Evolutionary conservation across 2,888 invertebrate genomes (phyloP), one percentile per base, ranked within the genome.

Genomic region (Megaustenia siamemsis): DNA sequence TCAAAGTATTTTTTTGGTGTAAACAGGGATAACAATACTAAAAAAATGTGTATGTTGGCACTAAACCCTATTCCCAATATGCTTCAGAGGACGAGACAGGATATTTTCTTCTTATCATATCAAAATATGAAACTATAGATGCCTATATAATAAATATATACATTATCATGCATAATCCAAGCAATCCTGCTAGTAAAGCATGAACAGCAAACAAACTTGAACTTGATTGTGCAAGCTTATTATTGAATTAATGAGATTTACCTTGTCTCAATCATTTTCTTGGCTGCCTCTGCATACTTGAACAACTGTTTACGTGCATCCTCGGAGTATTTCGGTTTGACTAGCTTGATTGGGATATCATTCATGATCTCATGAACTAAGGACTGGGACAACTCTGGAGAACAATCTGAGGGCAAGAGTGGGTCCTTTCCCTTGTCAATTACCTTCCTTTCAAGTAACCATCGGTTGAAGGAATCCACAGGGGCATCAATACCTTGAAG

Each of bases 321-420:
- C 0, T 97, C 97, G 4, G 98, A 97, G 93, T 97, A 98, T 94
- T 98, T 98, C 15, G 98, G 98, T 93, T 98, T 96, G n/a, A 97
- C 96, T 86, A 99, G 95, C 94, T 98, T 98, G 86, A 99, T 97
- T 18, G 99, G 99, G 93, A 99, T 98, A 94, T 99, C 98, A 94
- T 98, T 97, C 98, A 99, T 98, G 82, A 99, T 98, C 95, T 99
- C 99, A 88, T 97, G 96, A 94, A 98, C 98, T 98, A 99, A 98
- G 1, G 97, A 97, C 93, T 96, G 96, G 8, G 98, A 98, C 90
- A 99, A 96, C 94, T 98, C 98, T 1, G 97, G 97, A 90, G 96
- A 96, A 94, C 98, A 98, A 93, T 96, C 96, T 94, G 97, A 97
- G 12, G 99, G 98, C 78, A 99, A 95, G 79, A 99, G 94, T 0